phyloP scores from a whole-genome alignment of 2,797 vertebrate genomes.

The Darevskia nairensis region DNA sequence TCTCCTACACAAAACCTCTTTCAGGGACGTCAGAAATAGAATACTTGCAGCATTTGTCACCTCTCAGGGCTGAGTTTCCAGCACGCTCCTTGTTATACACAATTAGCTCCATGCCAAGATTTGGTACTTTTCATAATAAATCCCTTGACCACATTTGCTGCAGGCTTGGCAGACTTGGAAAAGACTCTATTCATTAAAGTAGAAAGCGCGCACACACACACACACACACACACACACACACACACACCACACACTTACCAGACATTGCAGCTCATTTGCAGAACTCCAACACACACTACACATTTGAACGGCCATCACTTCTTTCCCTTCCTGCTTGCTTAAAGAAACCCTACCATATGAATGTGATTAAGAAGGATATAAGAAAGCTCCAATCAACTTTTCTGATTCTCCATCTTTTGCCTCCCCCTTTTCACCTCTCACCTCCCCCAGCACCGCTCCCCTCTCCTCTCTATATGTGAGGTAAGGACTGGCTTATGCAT shows the following conservation, averaged over 20 bases:
- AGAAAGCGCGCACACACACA: conserved; percentile 64
- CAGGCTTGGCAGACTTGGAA: conserved; percentile 82
- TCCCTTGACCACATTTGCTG: conserved; percentile 81
- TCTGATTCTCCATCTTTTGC: conserved; percentile 67
- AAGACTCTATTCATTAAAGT: conserved; percentile 80
- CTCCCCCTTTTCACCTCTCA: conserved; percentile 57
- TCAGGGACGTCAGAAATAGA: conserved; percentile 77
- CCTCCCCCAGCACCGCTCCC: not conserved
- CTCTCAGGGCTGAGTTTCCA: conserved; percentile 77
- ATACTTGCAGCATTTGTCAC: conserved; percentile 82
- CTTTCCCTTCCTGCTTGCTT: conserved; percentile 51
- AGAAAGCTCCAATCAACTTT: conserved; percentile 73
- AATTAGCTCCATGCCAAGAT: conserved; percentile 82
- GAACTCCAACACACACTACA: conserved; percentile 77
- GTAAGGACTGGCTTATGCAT: conserved; percentile 56
- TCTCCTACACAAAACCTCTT: conserved; percentile 78
- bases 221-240: conserved; percentile 34
- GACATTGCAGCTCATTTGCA: conserved; percentile 72
- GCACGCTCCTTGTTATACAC: conserved; percentile 78
- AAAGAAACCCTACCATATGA: conserved; percentile 73
- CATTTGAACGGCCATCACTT: conserved; percentile 74
- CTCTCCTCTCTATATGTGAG: conserved; percentile 47
- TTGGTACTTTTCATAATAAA: conserved; percentile 83
- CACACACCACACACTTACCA: conserved; percentile 59
- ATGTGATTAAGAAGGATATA: conserved; percentile 73